These are phyloP conservation scores for Bubalus kerabau DNA, from an alignment of 2,113 vertebrate genomes.

Conservation along the genomic window DNA sequence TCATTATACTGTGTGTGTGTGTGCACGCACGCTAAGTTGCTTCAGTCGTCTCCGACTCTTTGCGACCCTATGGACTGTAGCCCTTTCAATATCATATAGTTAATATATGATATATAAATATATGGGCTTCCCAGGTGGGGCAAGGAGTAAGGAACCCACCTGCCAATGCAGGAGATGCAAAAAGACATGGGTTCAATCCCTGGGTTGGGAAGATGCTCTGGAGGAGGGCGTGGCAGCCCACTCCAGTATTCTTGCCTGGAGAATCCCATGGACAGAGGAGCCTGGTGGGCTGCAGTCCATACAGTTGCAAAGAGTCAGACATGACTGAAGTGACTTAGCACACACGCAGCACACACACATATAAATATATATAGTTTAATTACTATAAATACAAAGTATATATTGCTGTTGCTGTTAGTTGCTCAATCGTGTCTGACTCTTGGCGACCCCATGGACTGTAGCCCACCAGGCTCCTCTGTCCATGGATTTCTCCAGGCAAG, in stretches of 20 bases:
- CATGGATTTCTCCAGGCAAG: neutral
- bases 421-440: neutral
- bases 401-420: neutral
- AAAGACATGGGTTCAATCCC: neutral
- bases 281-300: neutral
- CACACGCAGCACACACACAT: neutral
- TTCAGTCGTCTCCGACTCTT: neutral
- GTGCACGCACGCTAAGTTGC: neutral
- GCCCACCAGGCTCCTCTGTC: neutral
- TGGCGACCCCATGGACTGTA: neutral
- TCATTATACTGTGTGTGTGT: neutral
- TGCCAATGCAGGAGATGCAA: neutral
- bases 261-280: neutral
- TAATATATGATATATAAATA: neutral
- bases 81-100: neutral
- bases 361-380: neutral
- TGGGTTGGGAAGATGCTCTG: neutral
- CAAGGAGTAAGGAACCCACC: neutral
- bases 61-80: neutral
- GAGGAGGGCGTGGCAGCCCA: neutral
- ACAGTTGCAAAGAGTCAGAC: neutral
- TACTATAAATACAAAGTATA: neutral
- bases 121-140: neutral
- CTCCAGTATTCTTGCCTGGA: neutral
- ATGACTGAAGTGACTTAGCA: neutral